A percentile compares a stretch with the other conserved stretches of the same genome.
Conservation (phyloP, 2,888 invertebrate genomes). For the Leuctra nigra region DNA sequence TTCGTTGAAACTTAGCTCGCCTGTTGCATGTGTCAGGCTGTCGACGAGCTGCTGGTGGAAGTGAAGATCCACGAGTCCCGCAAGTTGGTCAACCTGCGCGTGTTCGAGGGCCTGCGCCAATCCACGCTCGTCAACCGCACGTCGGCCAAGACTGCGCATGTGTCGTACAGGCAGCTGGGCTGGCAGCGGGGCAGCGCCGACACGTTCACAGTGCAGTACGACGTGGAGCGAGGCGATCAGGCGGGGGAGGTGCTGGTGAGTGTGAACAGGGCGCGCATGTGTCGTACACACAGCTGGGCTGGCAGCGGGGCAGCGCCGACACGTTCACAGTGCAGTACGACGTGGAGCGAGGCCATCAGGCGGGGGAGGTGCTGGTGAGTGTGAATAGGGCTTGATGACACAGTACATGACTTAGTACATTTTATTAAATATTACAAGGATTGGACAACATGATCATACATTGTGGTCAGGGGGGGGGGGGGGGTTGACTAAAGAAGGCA, state of each 20-base stretch:
- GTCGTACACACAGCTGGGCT: not conserved
- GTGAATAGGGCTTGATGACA: not conserved
- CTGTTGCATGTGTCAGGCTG: slow-evolving; percentile 40
- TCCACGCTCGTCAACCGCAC: not conserved
- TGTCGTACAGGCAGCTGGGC: not conserved
- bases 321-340: slow-evolving; percentile 41
- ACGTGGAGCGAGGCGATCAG: slow-evolving; percentile 37
- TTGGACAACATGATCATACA: no score
- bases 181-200: slow-evolving; percentile 32
- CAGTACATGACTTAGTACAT: no score
- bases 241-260: slow-evolving; percentile 35
- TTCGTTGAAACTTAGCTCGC: no score
- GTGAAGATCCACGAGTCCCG: slow-evolving; percentile 57
- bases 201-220: slow-evolving; percentile 40
- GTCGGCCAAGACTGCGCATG: not conserved
- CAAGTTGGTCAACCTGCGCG: slow-evolving; percentile 43
- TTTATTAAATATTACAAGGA: no score
- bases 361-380: slow-evolving; percentile 34
- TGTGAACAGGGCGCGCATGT: not conserved
- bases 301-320: slow-evolving; percentile 32
- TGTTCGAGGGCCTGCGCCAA: not conserved
- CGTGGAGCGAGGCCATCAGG: slow-evolving; percentile 36
- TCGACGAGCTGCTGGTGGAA: slow-evolving; percentile 56
- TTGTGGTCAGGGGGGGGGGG: no score
- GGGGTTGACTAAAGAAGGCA: no score